These are phyloP conservation scores for Gastracanthus pulcherrimus DNA, from an alignment of 2,888 invertebrate species.

Conservation along the genomic window DNA sequence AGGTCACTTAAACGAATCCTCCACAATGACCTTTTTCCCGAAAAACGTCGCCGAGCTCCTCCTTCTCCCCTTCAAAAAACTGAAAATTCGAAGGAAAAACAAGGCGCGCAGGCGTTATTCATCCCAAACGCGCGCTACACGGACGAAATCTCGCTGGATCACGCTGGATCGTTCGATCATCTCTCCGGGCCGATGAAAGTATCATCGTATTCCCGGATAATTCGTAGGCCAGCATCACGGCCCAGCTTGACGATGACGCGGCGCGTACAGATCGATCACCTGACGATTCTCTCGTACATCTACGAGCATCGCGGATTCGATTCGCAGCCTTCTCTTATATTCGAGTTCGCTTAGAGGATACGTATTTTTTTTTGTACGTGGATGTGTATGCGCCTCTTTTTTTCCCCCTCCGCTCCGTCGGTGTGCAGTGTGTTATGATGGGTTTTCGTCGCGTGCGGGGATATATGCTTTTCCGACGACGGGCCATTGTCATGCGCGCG, in stretches of 20 bases:
- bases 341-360: no score
- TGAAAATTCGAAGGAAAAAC: background rate
- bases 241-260: slow-evolving; percentile 44
- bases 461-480: background rate
- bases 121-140: slow-evolving; percentile 20
- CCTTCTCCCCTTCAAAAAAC: no score
- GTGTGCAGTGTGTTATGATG: background rate
- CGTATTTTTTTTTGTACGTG: no score
- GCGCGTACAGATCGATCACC: slow-evolving; percentile 52
- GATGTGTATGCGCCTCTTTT: no score
- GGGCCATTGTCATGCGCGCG: slow-evolving; percentile 5
- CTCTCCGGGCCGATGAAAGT: slow-evolving; percentile 25
- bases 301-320: no score
- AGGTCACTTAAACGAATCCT: background rate
- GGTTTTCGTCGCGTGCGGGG: background rate
- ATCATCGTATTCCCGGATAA: slow-evolving; percentile 33
- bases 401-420: background rate
- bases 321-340: background rate
- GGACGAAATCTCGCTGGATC: slow-evolving; percentile 34
- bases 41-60: no score
- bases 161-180: slow-evolving; percentile 39
- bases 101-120: slow-evolving; percentile 10
- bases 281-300: slow-evolving; percentile 27
- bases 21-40: no score
- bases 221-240: slow-evolving; percentile 4